Conservation (phyloP, 2,888 invertebrate genomes). For the Torymus auratus region DNA sequence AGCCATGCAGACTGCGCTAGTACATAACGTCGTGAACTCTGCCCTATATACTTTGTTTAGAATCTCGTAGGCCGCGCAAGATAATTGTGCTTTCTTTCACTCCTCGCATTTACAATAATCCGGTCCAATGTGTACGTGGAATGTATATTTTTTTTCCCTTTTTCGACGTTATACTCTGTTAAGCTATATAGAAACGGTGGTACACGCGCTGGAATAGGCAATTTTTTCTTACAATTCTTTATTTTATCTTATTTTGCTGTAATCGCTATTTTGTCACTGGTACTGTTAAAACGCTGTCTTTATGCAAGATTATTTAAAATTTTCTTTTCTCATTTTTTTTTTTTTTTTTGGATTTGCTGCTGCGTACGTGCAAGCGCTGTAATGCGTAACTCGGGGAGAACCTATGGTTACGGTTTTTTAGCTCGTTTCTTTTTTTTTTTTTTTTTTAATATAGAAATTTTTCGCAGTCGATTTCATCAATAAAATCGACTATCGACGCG, state of each 20-base stretch:
- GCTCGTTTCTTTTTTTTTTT: conserved; percentile 7
- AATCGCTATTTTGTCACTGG: too few relatives aligned
- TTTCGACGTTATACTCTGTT: conserved; percentile 22
- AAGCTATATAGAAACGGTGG: conserved; percentile 14
- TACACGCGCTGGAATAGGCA: conserved; percentile 20
- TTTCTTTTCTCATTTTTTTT: neutral
- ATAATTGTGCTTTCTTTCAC: neutral
- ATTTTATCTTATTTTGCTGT: too few relatives aligned
- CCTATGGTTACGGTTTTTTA: neutral
- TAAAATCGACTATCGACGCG: neutral
- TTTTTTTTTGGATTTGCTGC: neutral
- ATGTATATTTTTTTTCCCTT: conserved; percentile 5
- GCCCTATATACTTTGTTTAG: neutral
- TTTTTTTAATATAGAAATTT: conserved; percentile 20
- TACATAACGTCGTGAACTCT: neutral
- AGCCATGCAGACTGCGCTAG: too few relatives aligned
- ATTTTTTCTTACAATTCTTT: neutral
- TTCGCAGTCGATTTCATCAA: conserved; percentile 31
- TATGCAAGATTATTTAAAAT: conserved; percentile 13
- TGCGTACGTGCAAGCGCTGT: conserved; percentile 14
- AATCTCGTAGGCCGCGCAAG: conserved; percentile 31
- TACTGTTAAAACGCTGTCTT: conserved; percentile 12
- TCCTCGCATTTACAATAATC: conserved; percentile 8
- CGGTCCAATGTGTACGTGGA: conserved; percentile 22
- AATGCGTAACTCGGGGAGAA: conserved; percentile 37